A percentile compares a stretch with the other conserved stretches of the same genome.
phyloP scores from a whole-genome alignment of 2,797 vertebrate genomes.

The Macroramphosus scolopax region DNA sequence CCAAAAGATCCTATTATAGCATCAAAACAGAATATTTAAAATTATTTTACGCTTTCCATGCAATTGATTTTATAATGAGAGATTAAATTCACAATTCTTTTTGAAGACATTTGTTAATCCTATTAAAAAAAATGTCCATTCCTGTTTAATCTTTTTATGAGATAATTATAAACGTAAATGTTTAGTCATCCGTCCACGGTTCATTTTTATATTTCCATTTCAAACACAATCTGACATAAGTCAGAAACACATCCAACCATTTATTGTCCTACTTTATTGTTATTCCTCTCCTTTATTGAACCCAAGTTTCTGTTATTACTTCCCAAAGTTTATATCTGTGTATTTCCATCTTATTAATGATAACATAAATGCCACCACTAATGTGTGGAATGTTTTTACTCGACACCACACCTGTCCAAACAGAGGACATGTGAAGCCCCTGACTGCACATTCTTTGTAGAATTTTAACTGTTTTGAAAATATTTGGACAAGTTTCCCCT shows the following conservation, averaged over 20 bases:
- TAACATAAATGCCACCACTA: slow-evolving; percentile 43
- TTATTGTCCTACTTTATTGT: slow-evolving; percentile 13
- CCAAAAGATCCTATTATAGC: no score
- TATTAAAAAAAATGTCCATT: no score
- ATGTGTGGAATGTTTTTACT: slow-evolving; percentile 46
- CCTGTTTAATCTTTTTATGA: no score
- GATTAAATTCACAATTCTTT: no score
- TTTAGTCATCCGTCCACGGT: no score
- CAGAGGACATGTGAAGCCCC: slow-evolving; percentile 21
- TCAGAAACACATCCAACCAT: background rate
- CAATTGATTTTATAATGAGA: no score
- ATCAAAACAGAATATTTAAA: no score
- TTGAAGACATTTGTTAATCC: no score
- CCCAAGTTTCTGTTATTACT: slow-evolving; percentile 40
- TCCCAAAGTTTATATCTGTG: slow-evolving; percentile 24
- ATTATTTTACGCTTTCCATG: no score
- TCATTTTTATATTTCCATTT: slow-evolving; percentile 5
- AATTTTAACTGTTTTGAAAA: slow-evolving; percentile 28
- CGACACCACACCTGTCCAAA: slow-evolving; percentile 34
- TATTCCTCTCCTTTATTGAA: slow-evolving; percentile 6
- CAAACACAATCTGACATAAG: background rate
- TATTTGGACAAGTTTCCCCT: slow-evolving; percentile 19
- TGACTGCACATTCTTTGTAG: slow-evolving; percentile 43
- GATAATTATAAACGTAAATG: no score
- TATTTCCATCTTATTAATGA: slow-evolving; percentile 51